These are phyloP conservation scores for Ips nitidus DNA, from an alignment of 1,140 invertebrate genomes.

Conservation along the genomic window DNA sequence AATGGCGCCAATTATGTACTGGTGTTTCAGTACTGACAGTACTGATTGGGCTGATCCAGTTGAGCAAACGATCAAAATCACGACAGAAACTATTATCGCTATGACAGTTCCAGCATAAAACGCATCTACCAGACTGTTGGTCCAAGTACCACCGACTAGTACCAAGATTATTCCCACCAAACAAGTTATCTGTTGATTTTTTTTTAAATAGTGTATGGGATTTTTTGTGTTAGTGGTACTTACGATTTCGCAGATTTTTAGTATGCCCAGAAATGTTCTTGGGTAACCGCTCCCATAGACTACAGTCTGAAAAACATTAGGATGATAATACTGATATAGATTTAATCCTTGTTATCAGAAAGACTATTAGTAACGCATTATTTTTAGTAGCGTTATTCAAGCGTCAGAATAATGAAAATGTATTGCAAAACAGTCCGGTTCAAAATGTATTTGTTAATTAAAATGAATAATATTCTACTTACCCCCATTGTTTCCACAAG, in stretches of 20 bases:
- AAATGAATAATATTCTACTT: too few relatives aligned
- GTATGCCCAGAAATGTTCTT: background rate
- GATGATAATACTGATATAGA: background rate
- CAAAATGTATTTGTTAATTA: too few relatives aligned
- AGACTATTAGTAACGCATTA: too few relatives aligned
- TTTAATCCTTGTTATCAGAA: too few relatives aligned
- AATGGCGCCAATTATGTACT: constrained; percentile 16
- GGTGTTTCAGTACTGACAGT: constrained; percentile 28
- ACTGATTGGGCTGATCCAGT: constrained; percentile 26
- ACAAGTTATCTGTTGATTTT: constrained; percentile 22
- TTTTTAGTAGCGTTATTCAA: too few relatives aligned
- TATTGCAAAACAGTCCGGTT: too few relatives aligned
- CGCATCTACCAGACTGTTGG: constrained; percentile 18
- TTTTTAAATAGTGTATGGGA: background rate
- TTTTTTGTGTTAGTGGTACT: background rate
- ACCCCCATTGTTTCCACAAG: too few relatives aligned
- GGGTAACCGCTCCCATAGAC: constrained; percentile 5
- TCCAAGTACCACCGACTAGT: constrained; percentile 7
- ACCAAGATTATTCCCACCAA: constrained; percentile 30
- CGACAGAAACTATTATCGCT: constrained; percentile 30
- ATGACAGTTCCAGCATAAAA: constrained; percentile 31
- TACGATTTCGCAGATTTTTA: constrained; percentile 12
- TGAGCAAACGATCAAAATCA: constrained; percentile 26
- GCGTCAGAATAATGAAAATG: too few relatives aligned
- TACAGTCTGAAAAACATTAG: constrained; percentile 1